Base-by-base conservation (phyloP, 1,140 invertebrate species). In the Mactra quadrangularis region DNA sequence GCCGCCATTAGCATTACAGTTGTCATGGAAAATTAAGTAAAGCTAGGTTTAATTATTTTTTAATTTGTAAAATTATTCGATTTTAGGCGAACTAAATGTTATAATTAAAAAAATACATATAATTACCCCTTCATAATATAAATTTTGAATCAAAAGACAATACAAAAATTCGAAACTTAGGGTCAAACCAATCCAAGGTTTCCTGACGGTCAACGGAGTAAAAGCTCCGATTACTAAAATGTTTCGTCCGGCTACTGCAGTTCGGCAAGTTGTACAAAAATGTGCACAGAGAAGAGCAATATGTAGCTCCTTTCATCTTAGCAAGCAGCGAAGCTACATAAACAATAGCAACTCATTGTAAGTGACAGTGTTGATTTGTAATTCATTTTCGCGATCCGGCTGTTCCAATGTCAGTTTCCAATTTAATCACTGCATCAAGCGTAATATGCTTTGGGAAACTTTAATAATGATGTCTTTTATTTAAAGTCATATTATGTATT, bases 1-100 rank as follows among this genome's bases (percentile, higher is more conserved):
- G 86, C 86, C 41, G 86, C 82, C 86, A 87, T 87, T 87, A 83
- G 84, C 76, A 85, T 83, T 7, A 7, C 15, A 68, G 75, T 76
- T 57, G 53, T 72, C 68, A 83, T 78, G 82, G 84, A 68, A 60
- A 85, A 35, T 22, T 60, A 62, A 53, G 75, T 27, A 35, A 72
- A 66, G 64, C 47, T 64, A 38, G 25, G 25, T 41, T 15, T 15
- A n/a, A n/a, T n/a, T n/a, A n/a, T n/a, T n/a, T n/a, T n/a, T n/a
- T n/a, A n/a, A n/a, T n/a, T n/a, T n/a, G n/a, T n/a, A n/a, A n/a
- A n/a, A n/a, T n/a, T n/a, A n/a, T n/a, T n/a, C n/a, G n/a, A 71
- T 6, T 50, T 71, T 33, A 33, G 31, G 4, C 50, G 50, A 53
- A 53, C 53, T 25, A n/a, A n/a, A n/a, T n/a, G n/a, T n/a, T n/a